These are phyloP conservation scores for Brienomyrus longianalis DNA, from an alignment of 2,113 vertebrate genomes.

Conservation along the genomic window DNA sequence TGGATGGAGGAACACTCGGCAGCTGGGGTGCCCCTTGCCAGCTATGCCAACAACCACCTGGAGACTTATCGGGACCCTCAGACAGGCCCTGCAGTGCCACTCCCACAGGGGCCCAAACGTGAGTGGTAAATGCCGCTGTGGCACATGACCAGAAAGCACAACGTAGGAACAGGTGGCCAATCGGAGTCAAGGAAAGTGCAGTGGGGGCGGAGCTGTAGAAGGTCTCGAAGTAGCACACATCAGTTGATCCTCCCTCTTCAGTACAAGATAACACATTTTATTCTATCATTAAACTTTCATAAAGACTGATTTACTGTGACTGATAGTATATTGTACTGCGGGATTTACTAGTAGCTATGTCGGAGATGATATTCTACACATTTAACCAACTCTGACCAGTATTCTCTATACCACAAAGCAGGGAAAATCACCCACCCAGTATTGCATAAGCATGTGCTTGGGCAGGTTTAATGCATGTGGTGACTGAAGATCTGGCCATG, in stretches of 20 bases:
- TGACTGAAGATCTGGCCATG: neutral
- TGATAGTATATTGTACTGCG: too few relatives aligned
- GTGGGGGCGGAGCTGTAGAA: neutral
- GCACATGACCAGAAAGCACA: neutral
- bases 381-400: neutral
- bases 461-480: neutral
- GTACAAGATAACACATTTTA: neutral
- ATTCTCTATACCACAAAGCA: neutral
- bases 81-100: constrained; percentile 50
- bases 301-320: neutral
- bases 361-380: neutral
- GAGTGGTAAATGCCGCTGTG: constrained; percentile 24
- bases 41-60: constrained; percentile 77
- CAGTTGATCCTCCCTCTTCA: neutral
- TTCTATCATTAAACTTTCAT: neutral
- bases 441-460: neutral
- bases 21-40: constrained; percentile 71
- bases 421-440: neutral
- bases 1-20: constrained; percentile 92
- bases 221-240: neutral
- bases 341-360: neutral
- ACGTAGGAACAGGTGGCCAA: neutral
- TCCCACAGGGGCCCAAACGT: constrained; percentile 56
- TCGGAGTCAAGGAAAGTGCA: neutral
- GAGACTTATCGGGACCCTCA: constrained; percentile 82